Conservation (phyloP, 1,140 invertebrate species). For the Pseudobourletiella spinata region DNA sequence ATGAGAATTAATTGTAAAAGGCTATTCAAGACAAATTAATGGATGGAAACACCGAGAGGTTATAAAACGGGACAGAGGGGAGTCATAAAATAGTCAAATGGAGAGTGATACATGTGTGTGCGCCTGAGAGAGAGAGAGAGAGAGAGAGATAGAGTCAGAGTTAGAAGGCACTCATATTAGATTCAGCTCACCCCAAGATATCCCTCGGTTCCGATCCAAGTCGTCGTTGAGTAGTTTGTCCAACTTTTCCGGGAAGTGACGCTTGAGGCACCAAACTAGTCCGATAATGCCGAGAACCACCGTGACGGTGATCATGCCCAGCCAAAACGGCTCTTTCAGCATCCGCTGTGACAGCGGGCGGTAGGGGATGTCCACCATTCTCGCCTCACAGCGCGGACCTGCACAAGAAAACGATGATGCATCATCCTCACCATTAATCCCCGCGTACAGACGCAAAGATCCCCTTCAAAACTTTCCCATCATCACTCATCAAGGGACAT, state of each 20-base stretch:
- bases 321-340: slow-evolving; percentile 73
- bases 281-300: slow-evolving; percentile 62
- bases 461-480: no score
- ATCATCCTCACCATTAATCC: not conserved
- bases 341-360: slow-evolving; percentile 61
- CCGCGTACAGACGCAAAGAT: not conserved
- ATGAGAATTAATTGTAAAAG: no score
- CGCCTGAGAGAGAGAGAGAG: not conserved
- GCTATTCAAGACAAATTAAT: no score
- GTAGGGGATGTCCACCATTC: slow-evolving; percentile 56
- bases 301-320: slow-evolving; percentile 67
- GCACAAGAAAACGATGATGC: slow-evolving; percentile 5
- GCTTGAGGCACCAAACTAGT: slow-evolving; percentile 65
- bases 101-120: not conserved
- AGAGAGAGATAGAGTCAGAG: not conserved
- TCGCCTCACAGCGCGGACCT: slow-evolving; percentile 51
- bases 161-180: slow-evolving; percentile 2
- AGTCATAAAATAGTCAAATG: no score
- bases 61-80: not conserved
- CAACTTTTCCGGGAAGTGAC: slow-evolving; percentile 72
- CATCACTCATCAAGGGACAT: no score
- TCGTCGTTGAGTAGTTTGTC: slow-evolving; percentile 71
- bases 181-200: slow-evolving; percentile 34
- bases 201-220: slow-evolving; percentile 50
- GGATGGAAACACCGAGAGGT: not conserved